phyloP scores from a whole-genome alignment of 2,888 invertebrate species.

The Synanthedon andrenaeformis region DNA sequence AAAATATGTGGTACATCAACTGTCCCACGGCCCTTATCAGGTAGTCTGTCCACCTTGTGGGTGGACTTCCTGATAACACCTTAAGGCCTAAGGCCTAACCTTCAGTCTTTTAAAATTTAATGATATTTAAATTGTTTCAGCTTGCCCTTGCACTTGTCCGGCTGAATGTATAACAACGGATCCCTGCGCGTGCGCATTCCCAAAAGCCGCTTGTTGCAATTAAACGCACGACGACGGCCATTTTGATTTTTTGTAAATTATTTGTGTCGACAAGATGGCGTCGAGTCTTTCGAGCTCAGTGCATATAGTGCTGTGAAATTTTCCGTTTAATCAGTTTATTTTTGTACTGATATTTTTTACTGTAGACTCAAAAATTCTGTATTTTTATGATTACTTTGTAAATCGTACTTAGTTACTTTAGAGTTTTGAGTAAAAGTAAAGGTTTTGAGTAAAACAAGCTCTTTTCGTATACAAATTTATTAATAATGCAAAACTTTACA shows the following conservation, averaged over 20 bases:
- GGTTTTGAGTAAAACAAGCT: not conserved
- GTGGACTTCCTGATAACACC: too few species aligned
- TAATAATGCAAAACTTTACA: conserved; percentile 4
- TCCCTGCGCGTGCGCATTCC: conserved; percentile 55
- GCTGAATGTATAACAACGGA: conserved; percentile 52
- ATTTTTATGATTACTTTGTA: not conserved
- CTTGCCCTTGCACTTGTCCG: conserved; percentile 51
- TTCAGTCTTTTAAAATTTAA: too few species aligned
- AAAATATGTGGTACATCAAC: too few species aligned
- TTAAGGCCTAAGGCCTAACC: too few species aligned
- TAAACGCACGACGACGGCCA: conserved; percentile 17
- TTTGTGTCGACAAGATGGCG: conserved; percentile 16
- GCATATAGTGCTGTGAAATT: not conserved
- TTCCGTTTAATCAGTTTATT: not conserved
- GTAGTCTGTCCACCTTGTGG: too few species aligned
- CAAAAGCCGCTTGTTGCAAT: conserved; percentile 46
- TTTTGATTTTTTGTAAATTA: conserved; percentile 34
- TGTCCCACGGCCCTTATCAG: too few species aligned
- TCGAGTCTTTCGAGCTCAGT: not conserved
- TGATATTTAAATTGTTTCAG: conserved; percentile 17
- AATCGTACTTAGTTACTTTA: conserved; percentile 3
- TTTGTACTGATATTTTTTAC: not conserved
- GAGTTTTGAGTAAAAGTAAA: conserved; percentile 2
- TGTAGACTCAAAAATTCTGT: not conserved
- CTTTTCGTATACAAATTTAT: conserved; percentile 6